Evolutionary conservation across 2,888 invertebrate species (phyloP).

Genomic region (Drosophila demipolita): DNA sequence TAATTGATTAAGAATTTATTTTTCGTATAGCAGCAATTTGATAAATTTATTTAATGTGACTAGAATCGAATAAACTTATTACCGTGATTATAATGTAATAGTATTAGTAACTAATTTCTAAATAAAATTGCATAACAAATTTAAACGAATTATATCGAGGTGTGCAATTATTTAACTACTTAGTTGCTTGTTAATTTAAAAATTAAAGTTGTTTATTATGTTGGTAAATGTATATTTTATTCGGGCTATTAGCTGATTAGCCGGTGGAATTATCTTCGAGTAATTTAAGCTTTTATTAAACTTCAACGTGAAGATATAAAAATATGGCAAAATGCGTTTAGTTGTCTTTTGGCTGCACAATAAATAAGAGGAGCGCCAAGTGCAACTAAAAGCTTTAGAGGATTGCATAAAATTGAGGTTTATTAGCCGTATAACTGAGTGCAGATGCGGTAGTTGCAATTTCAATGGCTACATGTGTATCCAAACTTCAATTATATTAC

Average conservation of each 20-base stretch:
- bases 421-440: slow-evolving; percentile 35
- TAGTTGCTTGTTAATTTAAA: neutral
- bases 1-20: neutral
- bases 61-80: neutral
- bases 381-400: slow-evolving; percentile 23
- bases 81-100: neutral
- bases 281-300: slow-evolving; percentile 30
- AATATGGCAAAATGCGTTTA: slow-evolving; percentile 55
- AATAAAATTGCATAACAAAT: neutral
- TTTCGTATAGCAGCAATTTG: neutral
- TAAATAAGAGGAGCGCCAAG: slow-evolving; percentile 13
- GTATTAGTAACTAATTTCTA: neutral
- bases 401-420: slow-evolving; percentile 30
- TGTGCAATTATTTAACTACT: neutral
- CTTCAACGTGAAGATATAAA: slow-evolving; percentile 46
- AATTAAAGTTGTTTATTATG: neutral
- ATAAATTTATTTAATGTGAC: neutral
- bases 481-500: neutral
- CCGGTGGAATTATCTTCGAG: slow-evolving; percentile 21
- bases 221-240: slow-evolving; percentile 6
- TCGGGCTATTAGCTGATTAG: slow-evolving; percentile 23
- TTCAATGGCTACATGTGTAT: slow-evolving; percentile 17
- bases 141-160: neutral
- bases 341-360: neutral
- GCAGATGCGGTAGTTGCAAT: slow-evolving; percentile 19